Evolutionary conservation across 2,888 invertebrate species (phyloP).

Genomic region (Dichetophora obliterata): DNA sequence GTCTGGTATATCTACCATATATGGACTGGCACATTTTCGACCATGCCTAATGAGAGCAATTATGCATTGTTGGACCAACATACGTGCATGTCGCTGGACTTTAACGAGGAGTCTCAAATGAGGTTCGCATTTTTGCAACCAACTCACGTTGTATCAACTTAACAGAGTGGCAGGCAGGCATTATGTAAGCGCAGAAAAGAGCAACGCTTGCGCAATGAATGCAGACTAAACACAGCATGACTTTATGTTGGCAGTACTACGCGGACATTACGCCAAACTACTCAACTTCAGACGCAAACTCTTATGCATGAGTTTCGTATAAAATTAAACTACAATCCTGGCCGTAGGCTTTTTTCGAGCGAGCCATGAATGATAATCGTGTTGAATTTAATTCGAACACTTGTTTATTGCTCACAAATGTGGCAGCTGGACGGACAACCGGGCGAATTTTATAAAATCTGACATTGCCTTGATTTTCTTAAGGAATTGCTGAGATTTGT

Average conservation of each 20-base stretch:
- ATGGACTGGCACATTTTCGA: conserved; percentile 41
- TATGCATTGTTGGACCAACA: conserved; percentile 64
- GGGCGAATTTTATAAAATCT: not conserved
- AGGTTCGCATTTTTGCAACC: not conserved
- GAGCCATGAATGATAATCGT: conserved; percentile 33
- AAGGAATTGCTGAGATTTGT: not conserved
- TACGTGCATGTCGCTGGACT: conserved; percentile 20
- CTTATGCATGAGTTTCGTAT: too few species aligned
- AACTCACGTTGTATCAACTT: not conserved
- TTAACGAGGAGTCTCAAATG: not conserved
- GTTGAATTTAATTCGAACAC: conserved; percentile 28
- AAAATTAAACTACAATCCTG: not conserved
- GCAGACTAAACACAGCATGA: not conserved
- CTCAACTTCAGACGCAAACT: too few species aligned
- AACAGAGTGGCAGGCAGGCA: too few species aligned
- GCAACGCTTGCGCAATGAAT: not conserved
- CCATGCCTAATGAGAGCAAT: conserved; percentile 68
- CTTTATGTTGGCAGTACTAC: not conserved
- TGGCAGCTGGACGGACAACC: conserved; percentile 15
- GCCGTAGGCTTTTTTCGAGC: conserved; percentile 18
- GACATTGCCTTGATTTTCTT: not conserved
- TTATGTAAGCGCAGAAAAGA: not conserved
- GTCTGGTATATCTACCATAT: not conserved
- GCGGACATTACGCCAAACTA: not conserved
- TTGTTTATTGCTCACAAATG: conserved; percentile 20